phyloP scores from a whole-genome alignment of 1,140 invertebrate genomes.

The Drosophila ambigua region DNA sequence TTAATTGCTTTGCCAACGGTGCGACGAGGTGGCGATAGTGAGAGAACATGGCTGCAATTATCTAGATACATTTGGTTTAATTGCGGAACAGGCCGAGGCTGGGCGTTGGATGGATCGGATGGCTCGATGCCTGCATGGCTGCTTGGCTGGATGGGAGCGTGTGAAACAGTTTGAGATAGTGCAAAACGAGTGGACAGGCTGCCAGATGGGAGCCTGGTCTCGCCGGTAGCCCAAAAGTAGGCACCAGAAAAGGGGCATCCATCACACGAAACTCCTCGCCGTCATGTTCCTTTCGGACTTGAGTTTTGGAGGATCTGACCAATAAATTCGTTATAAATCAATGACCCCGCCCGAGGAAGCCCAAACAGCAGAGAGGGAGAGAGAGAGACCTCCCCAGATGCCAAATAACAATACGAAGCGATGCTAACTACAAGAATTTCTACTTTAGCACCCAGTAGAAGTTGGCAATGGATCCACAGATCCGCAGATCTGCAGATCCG shows the following conservation, averaged over 20 bases:
- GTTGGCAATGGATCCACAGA: background rate
- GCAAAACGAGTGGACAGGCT: slow-evolving; percentile 1
- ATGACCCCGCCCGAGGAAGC: slow-evolving; percentile 59
- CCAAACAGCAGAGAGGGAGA: background rate
- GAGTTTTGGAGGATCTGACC: slow-evolving; percentile 25
- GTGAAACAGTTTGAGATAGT: slow-evolving; percentile 29
- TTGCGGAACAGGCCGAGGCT: slow-evolving; percentile 33
- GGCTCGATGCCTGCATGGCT: no score
- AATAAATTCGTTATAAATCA: slow-evolving; percentile 81
- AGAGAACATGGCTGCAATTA: slow-evolving; percentile 60
- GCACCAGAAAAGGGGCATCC: background rate
- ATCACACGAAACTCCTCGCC: background rate
- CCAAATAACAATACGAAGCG: slow-evolving; percentile 39
- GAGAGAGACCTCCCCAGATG: slow-evolving; percentile 31
- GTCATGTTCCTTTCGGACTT: no score
- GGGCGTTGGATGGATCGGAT: background rate
- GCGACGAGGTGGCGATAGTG: slow-evolving; percentile 38
- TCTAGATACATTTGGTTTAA: slow-evolving; percentile 65
- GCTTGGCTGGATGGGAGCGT: slow-evolving; percentile 9
- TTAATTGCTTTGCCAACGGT: slow-evolving; percentile 69
- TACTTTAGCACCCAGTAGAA: slow-evolving; percentile 61
- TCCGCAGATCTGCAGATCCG: slow-evolving; percentile 12
- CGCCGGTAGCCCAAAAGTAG: background rate
- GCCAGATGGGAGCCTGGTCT: background rate
- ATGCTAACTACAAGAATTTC: slow-evolving; percentile 73